These are phyloP conservation scores for Avahi laniger DNA, from an alignment of 2,797 vertebrate species.

Conservation along the genomic window DNA sequence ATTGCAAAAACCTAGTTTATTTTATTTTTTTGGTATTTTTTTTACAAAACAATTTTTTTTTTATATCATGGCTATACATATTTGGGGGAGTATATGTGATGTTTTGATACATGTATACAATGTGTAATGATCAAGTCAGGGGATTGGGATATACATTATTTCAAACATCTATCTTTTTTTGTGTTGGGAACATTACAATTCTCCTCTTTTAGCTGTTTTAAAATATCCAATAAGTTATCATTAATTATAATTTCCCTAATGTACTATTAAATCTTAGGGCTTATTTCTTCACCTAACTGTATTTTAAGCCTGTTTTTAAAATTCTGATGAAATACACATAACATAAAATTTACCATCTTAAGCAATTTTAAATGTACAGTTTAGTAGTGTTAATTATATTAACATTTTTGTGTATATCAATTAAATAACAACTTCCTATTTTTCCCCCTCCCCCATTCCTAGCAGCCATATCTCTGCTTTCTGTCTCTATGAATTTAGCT, in stretches of 20 bases:
- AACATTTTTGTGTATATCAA: background rate
- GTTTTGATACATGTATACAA: background rate
- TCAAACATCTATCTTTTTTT: background rate
- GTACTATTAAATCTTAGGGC: background rate
- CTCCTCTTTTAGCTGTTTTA: background rate
- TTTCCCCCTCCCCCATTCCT: no score
- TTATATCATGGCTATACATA: background rate
- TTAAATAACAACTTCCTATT: background rate
- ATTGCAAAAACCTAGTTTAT: background rate
- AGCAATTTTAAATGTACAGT: background rate
- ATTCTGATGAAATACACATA: background rate
- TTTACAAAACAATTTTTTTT: no score
- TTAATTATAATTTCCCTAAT: background rate
- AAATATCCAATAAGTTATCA: background rate
- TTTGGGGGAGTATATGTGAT: background rate
- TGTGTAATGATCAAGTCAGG: background rate
- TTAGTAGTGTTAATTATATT: background rate
- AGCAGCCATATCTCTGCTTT: background rate
- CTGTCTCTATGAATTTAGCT: background rate
- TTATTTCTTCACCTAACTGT: background rate
- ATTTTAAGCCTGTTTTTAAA: background rate
- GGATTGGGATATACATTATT: background rate
- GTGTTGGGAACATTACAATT: background rate
- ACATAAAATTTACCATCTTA: background rate
- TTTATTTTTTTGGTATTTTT: background rate